Conservation (phyloP, 2,888 invertebrate genomes). For the Ypsolopha sequella region DNA sequence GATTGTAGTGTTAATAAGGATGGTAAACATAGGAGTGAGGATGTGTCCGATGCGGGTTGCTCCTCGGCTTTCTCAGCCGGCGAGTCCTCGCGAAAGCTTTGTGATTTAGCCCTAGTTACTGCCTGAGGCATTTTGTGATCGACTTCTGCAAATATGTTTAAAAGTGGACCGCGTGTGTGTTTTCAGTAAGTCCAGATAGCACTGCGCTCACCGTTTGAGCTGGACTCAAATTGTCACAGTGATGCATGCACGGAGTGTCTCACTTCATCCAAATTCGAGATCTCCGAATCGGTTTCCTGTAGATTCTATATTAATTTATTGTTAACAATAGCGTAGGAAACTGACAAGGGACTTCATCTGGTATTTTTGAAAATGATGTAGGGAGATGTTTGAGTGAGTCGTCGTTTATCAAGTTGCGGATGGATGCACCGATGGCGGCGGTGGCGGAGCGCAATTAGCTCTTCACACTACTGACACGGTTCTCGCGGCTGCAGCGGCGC, state of each 20-base stretch:
- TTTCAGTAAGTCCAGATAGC: slow-evolving; percentile 40
- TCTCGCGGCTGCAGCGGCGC: slow-evolving; percentile 40
- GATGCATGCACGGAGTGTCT: slow-evolving; percentile 60
- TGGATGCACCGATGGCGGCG: slow-evolving; percentile 34
- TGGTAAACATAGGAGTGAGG: slow-evolving; percentile 41
- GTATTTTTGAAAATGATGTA: slow-evolving; percentile 18
- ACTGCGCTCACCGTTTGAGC: slow-evolving; percentile 63
- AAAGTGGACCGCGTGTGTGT: slow-evolving; percentile 41
- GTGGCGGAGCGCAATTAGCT: slow-evolving; percentile 45
- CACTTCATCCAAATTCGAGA: slow-evolving; percentile 55
- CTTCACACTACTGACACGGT: slow-evolving; percentile 71
- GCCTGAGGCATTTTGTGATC: slow-evolving; percentile 52
- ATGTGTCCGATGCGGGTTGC: slow-evolving; percentile 47
- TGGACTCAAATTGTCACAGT: slow-evolving; percentile 63
- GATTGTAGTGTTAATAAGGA: slow-evolving; percentile 41
- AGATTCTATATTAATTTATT: slow-evolving; percentile 69
- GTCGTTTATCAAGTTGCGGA: slow-evolving; percentile 42
- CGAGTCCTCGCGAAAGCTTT: slow-evolving; percentile 51
- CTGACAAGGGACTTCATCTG: slow-evolving; percentile 61
- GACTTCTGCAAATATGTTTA: slow-evolving; percentile 24
- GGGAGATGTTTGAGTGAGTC: slow-evolving; percentile 20
- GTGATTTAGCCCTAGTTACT: slow-evolving; percentile 69
- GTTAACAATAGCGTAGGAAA: slow-evolving; percentile 63
- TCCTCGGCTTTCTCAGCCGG: slow-evolving; percentile 36
- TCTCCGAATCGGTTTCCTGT: slow-evolving; percentile 70